Conservation (phyloP, 2,797 vertebrate species). For the Acridotheres tristis region DNA sequence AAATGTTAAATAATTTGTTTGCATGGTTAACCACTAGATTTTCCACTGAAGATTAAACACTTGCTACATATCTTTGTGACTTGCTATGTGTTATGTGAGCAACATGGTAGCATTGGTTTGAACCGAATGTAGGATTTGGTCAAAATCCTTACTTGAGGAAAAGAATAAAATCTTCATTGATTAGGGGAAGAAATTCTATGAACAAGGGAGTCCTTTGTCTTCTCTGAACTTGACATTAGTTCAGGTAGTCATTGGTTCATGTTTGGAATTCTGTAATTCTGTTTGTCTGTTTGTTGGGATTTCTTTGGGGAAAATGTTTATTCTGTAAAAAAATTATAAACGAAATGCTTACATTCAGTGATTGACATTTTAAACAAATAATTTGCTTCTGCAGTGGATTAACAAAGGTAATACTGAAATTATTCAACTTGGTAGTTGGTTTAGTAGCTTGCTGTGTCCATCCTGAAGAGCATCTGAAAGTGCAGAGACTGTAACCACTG, state of each 20-base stretch:
- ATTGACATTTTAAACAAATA: background rate
- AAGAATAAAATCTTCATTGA: background rate
- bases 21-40: slow-evolving; percentile 51
- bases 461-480: background rate
- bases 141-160: background rate
- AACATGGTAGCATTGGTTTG: background rate
- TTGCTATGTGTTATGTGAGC: background rate
- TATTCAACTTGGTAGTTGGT: background rate
- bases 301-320: background rate
- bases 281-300: background rate
- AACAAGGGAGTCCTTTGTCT: background rate
- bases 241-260: background rate
- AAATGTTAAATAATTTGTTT: slow-evolving; percentile 60
- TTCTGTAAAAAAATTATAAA: background rate
- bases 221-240: background rate
- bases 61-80: slow-evolving; percentile 27
- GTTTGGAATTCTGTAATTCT: background rate
- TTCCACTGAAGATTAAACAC: slow-evolving; percentile 45
- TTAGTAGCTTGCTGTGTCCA: background rate
- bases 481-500: background rate
- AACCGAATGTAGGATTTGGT: background rate
- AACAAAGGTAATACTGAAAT: background rate
- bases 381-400: background rate
- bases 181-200: background rate
- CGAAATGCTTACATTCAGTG: background rate